Evolutionary conservation across 2,113 vertebrate species (phyloP), one percentile per base, ranked within the genome.

Genomic region (Macquaria ambigua): DNA sequence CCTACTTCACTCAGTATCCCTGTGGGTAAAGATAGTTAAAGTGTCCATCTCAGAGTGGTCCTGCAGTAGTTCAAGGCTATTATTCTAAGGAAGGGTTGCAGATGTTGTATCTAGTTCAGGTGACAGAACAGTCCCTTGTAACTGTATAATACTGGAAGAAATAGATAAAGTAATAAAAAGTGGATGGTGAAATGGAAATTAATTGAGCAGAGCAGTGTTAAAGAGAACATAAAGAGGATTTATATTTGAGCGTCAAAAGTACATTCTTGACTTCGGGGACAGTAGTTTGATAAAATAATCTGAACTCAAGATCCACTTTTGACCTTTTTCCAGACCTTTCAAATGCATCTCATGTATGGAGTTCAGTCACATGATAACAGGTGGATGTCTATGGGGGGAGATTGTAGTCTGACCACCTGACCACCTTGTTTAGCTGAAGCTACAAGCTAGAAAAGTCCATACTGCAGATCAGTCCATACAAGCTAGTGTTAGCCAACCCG

Each of bases 11-110:
- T 66, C 63, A 10, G 15, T 31, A 56, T 41, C 14, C 28, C 56
- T n/a, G 70, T 74, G 43, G 48, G 28, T 39, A 67, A 48, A 74
- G 63, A 67, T 50, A 9, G 25, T 53, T 55, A 25, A 67, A 56
- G 43, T 39, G 28, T 55, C 9, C 37, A 15, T 31, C 31, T 69
- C 14, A 18, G 34, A 34, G 0, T 9, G 14, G 59, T 58, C 20
- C 62, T 52, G n/a, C n/a, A 6, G 25, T 11, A 56, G 56, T 66
- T 25, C 8, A 2, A 1, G 5, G 55, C 58, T 11, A 2, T 8
- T 25, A 5, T 41, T 15, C 31, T 72, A 10, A 73, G 21, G 21
- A 39, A 41, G 34, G 10, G 12, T 37, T 71, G 37, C 63, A 66
- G 34, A 48, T 58, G 58, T 68, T 21, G 41, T 43, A 9, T 56